phyloP scores from a whole-genome alignment of 2,888 invertebrate species.

The Rhopalosiphum nymphaeae region DNA sequence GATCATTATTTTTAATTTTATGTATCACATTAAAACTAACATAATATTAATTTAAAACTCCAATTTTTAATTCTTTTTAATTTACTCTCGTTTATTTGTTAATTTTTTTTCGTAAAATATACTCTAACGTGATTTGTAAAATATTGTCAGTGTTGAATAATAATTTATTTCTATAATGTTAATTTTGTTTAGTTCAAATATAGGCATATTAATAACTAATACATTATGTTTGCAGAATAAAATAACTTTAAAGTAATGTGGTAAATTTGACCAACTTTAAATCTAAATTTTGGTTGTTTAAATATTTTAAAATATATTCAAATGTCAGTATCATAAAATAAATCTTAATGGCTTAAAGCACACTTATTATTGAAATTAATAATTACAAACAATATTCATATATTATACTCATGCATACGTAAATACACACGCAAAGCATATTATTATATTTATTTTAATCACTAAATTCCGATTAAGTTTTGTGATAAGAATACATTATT shows the following conservation, averaged over 20 bases:
- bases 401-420: background rate
- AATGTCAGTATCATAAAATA: conserved; percentile 8
- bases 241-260: background rate
- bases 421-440: conserved; percentile 4
- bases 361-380: conserved; percentile 27
- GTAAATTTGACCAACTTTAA: background rate
- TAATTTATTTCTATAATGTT: background rate
- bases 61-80: background rate
- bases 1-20: background rate
- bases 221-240: background rate
- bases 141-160: background rate
- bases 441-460: background rate
- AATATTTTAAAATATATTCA: conserved; percentile 14
- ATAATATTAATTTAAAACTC: background rate
- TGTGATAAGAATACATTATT: background rate
- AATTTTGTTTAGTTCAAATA: background rate
- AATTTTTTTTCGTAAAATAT: background rate
- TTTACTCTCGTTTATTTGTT: background rate
- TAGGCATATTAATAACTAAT: background rate
- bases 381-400: conserved; percentile 26
- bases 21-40: background rate
- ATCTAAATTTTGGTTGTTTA: background rate
- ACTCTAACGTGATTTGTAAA: background rate
- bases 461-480: background rate
- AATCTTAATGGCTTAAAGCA: conserved; percentile 13